Base-by-base conservation (phyloP, 2,888 invertebrate genomes). In the Drosophila quinaria region DNA sequence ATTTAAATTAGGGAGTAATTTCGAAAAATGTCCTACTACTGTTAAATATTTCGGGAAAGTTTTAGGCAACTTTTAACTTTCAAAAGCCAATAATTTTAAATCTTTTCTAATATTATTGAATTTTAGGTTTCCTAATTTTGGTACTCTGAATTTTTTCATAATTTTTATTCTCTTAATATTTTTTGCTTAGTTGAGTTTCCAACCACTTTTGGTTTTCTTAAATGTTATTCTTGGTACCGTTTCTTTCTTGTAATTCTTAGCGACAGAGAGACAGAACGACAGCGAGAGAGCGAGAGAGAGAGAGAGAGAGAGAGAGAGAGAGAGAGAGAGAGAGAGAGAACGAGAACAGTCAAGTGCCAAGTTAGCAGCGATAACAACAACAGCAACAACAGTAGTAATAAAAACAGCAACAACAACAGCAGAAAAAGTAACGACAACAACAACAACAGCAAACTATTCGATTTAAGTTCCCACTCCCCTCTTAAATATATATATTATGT, bases 401-500 rank as follows among this genome's bases (percentile, higher is more conserved):
- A 50, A 39, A 71, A 22, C n/a, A n/a, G 19, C 2, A 62, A 46
- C 35, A 65, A 13, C 47, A 56, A 35, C 35, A 50, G 39, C 33
- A 42, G 63, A 51, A 47, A 39, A 52, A 63, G 56, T 47, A 60
- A 54, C 50, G 37, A 35, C 50, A 41, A 35, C 49, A 67, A 55
- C 54, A 72, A 56, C 42, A 63, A 66, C 39, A 61, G 68, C 55
- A 80, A 63, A 88, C 90, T 90, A 88, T 90, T 86, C 71, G 90
- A 70, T 86, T 78, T 90, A 90, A 88, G 90, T 64, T 69, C 61
- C 66, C 66, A 63, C 61, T 33, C 50, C 66, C 75, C 75, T 73
- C 78, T 73, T 86, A 80, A 74, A 73, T 60, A 63, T 60, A 60
- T 54, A 76, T 51, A 61, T 25, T 59, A 25, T 74, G 84, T 81